These are phyloP conservation scores for Chaetodon trifascialis DNA, from an alignment of 2,113 vertebrate species.

Conservation along the genomic window DNA sequence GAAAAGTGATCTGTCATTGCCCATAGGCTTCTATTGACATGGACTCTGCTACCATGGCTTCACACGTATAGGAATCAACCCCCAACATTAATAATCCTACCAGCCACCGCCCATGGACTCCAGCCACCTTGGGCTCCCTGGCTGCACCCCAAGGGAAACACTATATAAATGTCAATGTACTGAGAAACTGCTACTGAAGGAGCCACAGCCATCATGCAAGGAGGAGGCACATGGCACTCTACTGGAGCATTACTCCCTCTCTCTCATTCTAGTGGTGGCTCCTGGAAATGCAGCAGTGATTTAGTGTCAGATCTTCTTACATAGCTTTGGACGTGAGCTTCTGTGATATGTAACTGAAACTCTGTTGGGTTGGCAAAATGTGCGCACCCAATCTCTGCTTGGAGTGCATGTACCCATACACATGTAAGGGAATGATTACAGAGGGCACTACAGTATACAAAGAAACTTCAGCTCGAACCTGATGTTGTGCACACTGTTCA, in stretches of 20 bases:
- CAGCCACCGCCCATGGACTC: conserved; percentile 30
- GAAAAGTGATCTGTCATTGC: conserved; percentile 80
- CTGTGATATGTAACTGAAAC: conserved; percentile 59
- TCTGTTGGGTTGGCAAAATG: conserved; percentile 51
- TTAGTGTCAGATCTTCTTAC: conserved; percentile 55
- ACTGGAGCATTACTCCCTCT: conserved; percentile 10
- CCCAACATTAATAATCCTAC: conserved; percentile 32
- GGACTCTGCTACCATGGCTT: conserved; percentile 42
- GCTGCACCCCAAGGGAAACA: conserved; percentile 72
- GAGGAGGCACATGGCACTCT: conserved; percentile 13
- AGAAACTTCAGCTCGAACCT: conserved; percentile 20
- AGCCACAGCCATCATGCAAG: conserved; percentile 41
- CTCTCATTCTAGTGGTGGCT: conserved; percentile 63
- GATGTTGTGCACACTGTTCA: conserved; percentile 11
- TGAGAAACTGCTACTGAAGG: conserved; percentile 43
- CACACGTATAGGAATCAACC: conserved; percentile 56
- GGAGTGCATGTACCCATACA: conserved; percentile 15
- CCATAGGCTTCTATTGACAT: conserved; percentile 70
- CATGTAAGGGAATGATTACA: conserved; percentile 34
- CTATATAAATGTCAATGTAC: conserved; percentile 71
- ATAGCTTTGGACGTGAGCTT: conserved; percentile 41
- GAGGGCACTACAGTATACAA: conserved; percentile 10
- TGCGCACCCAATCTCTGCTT: conserved; percentile 30
- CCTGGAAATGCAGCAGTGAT: conserved; percentile 60
- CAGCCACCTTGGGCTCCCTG: conserved; percentile 53